Conservation (phyloP, 2,888 invertebrate genomes). For the Harpalus rufipes region DNA sequence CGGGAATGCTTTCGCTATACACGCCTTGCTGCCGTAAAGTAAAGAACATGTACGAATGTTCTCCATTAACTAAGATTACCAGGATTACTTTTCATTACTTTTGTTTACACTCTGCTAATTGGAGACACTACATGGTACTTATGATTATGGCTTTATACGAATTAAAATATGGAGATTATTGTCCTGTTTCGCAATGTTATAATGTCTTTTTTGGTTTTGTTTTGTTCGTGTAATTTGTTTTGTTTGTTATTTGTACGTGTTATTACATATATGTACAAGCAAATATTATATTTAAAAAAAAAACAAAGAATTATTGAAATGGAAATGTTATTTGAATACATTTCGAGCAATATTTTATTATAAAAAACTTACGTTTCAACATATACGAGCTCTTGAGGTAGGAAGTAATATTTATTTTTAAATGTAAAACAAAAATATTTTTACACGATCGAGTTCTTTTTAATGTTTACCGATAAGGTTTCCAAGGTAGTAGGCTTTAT, state of each 20-base stretch:
- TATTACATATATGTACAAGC: constrained; percentile 7
- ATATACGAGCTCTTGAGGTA: too few species aligned
- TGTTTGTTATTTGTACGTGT: constrained; percentile 7
- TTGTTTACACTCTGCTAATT: constrained; percentile 53
- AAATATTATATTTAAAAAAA: neutral
- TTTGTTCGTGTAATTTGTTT: constrained; percentile 28
- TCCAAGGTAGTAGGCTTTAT: too few species aligned
- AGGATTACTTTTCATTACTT: constrained; percentile 52
- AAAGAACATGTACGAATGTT: constrained; percentile 40
- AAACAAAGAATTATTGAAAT: neutral
- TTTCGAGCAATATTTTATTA: too few species aligned
- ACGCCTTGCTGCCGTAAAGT: neutral
- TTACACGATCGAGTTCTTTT: too few species aligned
- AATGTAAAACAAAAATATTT: too few species aligned
- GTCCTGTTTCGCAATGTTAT: constrained; percentile 30
- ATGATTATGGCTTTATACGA: constrained; percentile 41
- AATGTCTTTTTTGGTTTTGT: constrained; percentile 17
- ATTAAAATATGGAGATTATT: constrained; percentile 50
- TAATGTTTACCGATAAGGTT: too few species aligned
- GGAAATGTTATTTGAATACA: neutral
- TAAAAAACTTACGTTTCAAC: too few species aligned
- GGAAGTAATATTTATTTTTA: too few species aligned
- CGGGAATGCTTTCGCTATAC: constrained; percentile 27
- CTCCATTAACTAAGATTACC: constrained; percentile 50
- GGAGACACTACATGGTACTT: constrained; percentile 33